Evolutionary conservation across 1,140 invertebrate species (phyloP).

Genomic region (Penaeus vannamei): DNA sequence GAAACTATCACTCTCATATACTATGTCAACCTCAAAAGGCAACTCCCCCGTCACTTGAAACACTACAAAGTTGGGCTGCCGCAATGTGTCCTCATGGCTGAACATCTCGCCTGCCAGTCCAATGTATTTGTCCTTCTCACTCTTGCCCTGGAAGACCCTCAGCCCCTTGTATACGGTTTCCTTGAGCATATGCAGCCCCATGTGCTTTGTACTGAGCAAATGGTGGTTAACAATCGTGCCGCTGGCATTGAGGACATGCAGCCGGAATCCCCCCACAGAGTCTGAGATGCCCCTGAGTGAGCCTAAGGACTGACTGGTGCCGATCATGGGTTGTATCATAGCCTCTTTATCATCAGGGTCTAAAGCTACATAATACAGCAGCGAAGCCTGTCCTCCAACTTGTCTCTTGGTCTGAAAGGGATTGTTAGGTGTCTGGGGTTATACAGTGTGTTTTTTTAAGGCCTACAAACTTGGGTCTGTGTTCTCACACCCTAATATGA

Average conservation of each 20-base stretch:
- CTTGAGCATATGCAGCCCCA: slow-evolving; percentile 83
- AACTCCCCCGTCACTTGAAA: slow-evolving; percentile 84
- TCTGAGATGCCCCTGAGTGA: slow-evolving; percentile 85
- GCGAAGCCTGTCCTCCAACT: slow-evolving; percentile 70
- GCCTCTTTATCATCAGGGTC: slow-evolving; percentile 70
- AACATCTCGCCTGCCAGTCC: slow-evolving; percentile 72
- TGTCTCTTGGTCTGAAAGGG: slow-evolving; percentile 48
- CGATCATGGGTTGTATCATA: slow-evolving; percentile 69
- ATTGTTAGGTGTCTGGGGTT: neutral
- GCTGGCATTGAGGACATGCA: slow-evolving; percentile 72
- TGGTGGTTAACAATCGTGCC: slow-evolving; percentile 81
- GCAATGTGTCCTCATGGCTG: slow-evolving; percentile 68
- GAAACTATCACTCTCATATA: slow-evolving; percentile 83
- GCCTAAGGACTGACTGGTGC: slow-evolving; percentile 76
- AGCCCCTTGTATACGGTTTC: slow-evolving; percentile 80
- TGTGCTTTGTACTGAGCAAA: slow-evolving; percentile 80
- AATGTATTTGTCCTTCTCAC: slow-evolving; percentile 71
- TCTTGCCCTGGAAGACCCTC: slow-evolving; percentile 71
- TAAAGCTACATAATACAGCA: slow-evolving; percentile 74
- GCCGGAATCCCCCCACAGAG: slow-evolving; percentile 84
- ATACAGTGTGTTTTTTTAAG: neutral
- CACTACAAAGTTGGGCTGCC: slow-evolving; percentile 84
- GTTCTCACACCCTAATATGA: neutral
- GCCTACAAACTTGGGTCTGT: neutral
- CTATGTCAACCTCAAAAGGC: slow-evolving; percentile 88